A percentile compares a stretch with the other conserved stretches of the same genome.
These are phyloP conservation scores for Seriola quinqueradiata DNA, from an alignment of 2,113 vertebrate species.

Conservation along the genomic window DNA sequence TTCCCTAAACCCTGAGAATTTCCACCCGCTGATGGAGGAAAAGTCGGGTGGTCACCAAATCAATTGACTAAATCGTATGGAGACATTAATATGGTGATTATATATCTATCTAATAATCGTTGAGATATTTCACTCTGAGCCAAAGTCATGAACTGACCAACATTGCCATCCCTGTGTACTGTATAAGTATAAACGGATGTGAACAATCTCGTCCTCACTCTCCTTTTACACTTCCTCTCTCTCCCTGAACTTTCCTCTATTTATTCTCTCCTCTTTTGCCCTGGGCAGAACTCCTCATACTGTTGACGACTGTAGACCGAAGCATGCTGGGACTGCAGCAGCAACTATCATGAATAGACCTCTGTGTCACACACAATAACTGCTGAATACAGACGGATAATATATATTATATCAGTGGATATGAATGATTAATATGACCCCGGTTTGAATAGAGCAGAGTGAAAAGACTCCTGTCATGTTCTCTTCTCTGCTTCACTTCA, in stretches of 20 bases:
- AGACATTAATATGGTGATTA: too few species aligned
- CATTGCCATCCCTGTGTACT: too few species aligned
- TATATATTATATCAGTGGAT: conserved; percentile 4
- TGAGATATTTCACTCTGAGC: neutral
- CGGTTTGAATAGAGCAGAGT: conserved; percentile 60
- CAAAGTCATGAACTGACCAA: too few species aligned
- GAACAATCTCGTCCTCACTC: neutral
- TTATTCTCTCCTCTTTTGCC: conserved; percentile 9
- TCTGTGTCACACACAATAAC: conserved; percentile 43
- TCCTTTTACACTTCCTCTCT: neutral
- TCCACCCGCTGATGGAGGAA: too few species aligned
- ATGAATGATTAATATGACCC: conserved; percentile 26
- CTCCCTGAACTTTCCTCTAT: neutral
- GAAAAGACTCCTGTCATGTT: neutral
- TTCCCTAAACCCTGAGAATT: too few species aligned
- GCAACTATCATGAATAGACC: conserved; percentile 18
- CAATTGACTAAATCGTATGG: too few species aligned
- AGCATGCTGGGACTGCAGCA: conserved; percentile 78
- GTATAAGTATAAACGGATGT: too few species aligned
- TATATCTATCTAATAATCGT: neutral
- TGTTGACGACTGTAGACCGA: neutral
- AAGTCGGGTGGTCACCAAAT: too few species aligned
- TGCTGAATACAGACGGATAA: conserved; percentile 22
- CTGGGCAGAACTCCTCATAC: conserved; percentile 9
- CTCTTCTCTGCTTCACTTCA: conserved; percentile 14